These are phyloP conservation scores for Carcinoscorpius rotundicauda DNA, from an alignment of 1,140 invertebrate genomes.

Conservation along the genomic window DNA sequence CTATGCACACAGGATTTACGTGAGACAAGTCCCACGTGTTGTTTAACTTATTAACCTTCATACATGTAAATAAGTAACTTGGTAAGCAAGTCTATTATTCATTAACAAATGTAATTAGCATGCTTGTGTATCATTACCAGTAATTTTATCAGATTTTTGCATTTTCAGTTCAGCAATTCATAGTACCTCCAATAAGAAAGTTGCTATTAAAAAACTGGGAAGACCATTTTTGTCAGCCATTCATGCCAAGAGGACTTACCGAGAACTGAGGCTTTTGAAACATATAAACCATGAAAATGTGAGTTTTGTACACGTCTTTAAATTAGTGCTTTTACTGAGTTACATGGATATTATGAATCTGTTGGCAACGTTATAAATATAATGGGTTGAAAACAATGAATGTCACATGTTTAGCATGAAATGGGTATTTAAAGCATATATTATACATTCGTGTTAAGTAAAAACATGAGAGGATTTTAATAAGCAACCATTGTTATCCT, in stretches of 20 bases:
- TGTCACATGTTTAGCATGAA: neutral
- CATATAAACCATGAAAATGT: constrained; percentile 99
- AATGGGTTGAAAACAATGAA: constrained; percentile 23
- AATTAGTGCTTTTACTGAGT: constrained; percentile 95
- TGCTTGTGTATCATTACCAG: too few species aligned
- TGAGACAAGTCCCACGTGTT: too few species aligned
- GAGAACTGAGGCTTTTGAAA: constrained; percentile 88
- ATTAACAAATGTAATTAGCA: too few species aligned
- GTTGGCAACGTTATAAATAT: constrained; percentile 94
- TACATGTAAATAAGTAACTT: too few species aligned
- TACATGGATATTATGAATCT: constrained; percentile 78
- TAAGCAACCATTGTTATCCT: too few species aligned
- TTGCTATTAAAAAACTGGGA: constrained; percentile 94
- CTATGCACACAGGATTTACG: too few species aligned
- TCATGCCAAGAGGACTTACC: constrained; percentile 95
- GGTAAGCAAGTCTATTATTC: too few species aligned
- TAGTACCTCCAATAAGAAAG: constrained; percentile 54
- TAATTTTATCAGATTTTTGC: too few species aligned
- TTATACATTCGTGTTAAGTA: too few species aligned
- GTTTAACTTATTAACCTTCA: too few species aligned
- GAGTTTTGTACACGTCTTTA: constrained; percentile 29
- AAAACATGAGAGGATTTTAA: too few species aligned
- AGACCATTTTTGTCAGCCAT: constrained; percentile 94
- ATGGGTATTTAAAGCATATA: too few species aligned
- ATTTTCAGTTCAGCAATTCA: constrained; percentile 60